Conservation (phyloP, 1,140 invertebrate species). For the Popillia japonica region DNA sequence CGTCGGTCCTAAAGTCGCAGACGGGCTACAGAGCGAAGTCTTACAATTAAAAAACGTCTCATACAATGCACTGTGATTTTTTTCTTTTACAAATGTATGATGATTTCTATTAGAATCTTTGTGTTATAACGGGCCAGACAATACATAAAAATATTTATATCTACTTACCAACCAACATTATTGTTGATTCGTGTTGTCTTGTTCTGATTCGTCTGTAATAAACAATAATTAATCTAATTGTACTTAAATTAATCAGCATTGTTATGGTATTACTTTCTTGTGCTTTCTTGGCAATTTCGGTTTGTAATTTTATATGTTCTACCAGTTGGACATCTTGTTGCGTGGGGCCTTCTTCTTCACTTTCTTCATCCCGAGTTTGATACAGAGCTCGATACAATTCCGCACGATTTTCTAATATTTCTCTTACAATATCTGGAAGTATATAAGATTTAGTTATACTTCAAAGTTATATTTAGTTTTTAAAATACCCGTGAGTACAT, state of each 20-base stretch:
- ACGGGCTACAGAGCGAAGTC: no score
- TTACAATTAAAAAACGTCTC: no score
- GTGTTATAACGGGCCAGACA: no score
- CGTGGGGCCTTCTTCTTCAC: conserved; percentile 49
- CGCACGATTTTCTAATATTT: conserved; percentile 76
- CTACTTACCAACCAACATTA: neutral
- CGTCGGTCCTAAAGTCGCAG: no score
- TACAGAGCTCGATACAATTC: conserved; percentile 66
- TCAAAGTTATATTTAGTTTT: no score
- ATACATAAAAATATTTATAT: neutral
- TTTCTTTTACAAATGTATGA: no score
- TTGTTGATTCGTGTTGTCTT: neutral
- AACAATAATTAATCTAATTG: neutral
- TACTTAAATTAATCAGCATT: neutral
- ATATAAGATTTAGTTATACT: neutral
- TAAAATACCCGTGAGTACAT: conserved; percentile 74
- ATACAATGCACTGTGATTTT: no score
- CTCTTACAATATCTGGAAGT: conserved; percentile 73
- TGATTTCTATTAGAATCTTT: no score
- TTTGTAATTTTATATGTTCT: conserved; percentile 55
- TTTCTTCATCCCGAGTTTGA: conserved; percentile 54
- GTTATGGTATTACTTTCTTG: neutral
- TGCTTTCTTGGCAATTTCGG: conserved; percentile 51
- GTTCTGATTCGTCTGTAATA: neutral
- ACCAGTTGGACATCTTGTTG: conserved; percentile 54